Evolutionary conservation across 2,888 invertebrate species (phyloP).

Genomic region (Lepidocyrtinus sp.): DNA sequence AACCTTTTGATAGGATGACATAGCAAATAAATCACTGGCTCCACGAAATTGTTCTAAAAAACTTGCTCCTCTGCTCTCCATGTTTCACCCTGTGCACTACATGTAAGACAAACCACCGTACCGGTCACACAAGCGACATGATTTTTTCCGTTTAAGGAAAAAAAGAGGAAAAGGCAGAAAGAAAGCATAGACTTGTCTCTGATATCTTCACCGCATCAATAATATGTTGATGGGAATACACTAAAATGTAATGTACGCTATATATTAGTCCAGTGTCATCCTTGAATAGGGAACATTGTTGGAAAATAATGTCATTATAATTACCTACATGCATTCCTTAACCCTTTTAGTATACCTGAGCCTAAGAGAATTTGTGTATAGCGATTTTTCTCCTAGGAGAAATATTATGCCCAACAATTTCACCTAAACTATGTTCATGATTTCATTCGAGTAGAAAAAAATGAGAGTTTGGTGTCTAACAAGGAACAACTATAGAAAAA

Average conservation of each 20-base stretch:
- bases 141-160: conserved; percentile 31
- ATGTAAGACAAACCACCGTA: conserved; percentile 21
- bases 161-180: neutral
- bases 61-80: conserved; percentile 17
- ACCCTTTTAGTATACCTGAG: conserved; percentile 24
- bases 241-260: conserved; percentile 14
- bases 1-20: conserved; percentile 67
- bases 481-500: neutral
- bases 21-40: conserved; percentile 65
- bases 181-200: conserved; percentile 26
- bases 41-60: conserved; percentile 64
- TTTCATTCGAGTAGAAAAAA: conserved; percentile 7
- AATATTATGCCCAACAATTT: conserved; percentile 18
- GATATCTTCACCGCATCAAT: conserved; percentile 45
- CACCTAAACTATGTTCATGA: conserved; percentile 8
- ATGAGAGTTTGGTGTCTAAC: conserved; percentile 10
- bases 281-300: neutral
- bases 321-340: neutral
- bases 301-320: conserved; percentile 8
- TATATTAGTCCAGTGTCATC: conserved; percentile 17
- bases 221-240: conserved; percentile 23
- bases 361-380: neutral
- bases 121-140: conserved; percentile 50
- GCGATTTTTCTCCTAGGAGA: conserved; percentile 17
- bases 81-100: neutral